Conservation (phyloP, 2,113 vertebrate genomes). For the Stercorarius parasiticus region DNA sequence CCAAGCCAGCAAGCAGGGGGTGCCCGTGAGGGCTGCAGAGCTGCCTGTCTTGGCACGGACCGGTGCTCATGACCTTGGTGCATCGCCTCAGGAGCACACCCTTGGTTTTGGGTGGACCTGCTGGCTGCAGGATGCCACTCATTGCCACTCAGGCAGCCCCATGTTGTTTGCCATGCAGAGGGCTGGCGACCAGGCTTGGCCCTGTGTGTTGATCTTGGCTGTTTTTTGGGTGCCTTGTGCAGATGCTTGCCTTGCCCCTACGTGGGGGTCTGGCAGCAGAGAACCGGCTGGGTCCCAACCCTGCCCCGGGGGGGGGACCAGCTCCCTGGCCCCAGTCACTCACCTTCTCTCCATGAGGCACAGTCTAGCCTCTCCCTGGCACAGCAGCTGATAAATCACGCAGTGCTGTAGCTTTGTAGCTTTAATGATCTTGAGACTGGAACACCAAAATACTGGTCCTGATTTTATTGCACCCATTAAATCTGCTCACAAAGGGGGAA, state of each 20-base stretch:
- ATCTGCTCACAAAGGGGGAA: background rate
- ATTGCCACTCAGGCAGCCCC: rapidly evolving
- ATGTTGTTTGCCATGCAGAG: background rate
- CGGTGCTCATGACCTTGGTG: rapidly evolving
- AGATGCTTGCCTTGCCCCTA: background rate
- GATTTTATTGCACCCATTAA: background rate
- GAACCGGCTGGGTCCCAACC: rapidly evolving
- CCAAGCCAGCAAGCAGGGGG: background rate
- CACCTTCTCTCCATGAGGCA: background rate
- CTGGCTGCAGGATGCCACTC: background rate
- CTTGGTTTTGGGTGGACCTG: background rate
- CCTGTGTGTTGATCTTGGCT: background rate
- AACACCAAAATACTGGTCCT: background rate
- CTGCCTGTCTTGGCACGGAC: rapidly evolving
- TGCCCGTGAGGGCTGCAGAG: background rate
- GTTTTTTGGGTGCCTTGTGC: background rate
- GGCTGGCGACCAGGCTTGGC: background rate
- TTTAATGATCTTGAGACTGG: background rate
- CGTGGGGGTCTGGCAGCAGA: background rate
- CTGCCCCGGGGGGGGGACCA: rapidly evolving
- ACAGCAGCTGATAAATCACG: background rate
- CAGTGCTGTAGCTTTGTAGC: background rate
- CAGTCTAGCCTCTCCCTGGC: background rate
- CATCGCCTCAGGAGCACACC: background rate
- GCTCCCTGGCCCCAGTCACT: background rate